phyloP scores from a whole-genome alignment of 2,888 invertebrate species.

The Rotaria magnacalcarata region DNA sequence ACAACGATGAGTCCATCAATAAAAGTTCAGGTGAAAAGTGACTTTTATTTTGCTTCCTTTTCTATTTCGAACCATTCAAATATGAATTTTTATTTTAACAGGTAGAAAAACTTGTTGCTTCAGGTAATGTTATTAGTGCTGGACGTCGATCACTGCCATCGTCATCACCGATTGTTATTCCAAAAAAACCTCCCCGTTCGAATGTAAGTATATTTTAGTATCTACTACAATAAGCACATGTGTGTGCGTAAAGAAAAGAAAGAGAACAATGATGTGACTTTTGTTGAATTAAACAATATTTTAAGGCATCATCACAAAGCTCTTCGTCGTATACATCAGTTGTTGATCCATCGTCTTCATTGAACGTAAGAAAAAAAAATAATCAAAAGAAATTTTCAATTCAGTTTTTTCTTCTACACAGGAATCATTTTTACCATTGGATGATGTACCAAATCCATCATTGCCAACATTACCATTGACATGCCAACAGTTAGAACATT shows the following conservation, averaged over 20 bases:
- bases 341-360: neutral
- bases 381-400: neutral
- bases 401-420: neutral
- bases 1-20: neutral
- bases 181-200: slow-evolving; percentile 12
- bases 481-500: slow-evolving; percentile 23
- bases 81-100: neutral
- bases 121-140: no score
- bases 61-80: neutral
- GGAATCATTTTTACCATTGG: neutral
- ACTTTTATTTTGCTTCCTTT: neutral
- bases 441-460: neutral
- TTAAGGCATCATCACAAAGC: neutral
- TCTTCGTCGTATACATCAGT: slow-evolving; percentile 14
- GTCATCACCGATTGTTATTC: slow-evolving; percentile 2
- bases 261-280: neutral
- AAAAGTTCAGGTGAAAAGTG: neutral
- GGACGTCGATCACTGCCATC: neutral
- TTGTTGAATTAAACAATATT: neutral
- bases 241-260: neutral
- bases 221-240: neutral
- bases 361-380: neutral
- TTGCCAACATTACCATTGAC: neutral
- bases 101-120: neutral
- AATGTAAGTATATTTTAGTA: neutral